Percentiles rank a stretch among this genome's conserved stretches.
These are phyloP conservation scores for Punctoribates punctum DNA, from an alignment of 2,888 invertebrate genomes.

Conservation along the genomic window DNA sequence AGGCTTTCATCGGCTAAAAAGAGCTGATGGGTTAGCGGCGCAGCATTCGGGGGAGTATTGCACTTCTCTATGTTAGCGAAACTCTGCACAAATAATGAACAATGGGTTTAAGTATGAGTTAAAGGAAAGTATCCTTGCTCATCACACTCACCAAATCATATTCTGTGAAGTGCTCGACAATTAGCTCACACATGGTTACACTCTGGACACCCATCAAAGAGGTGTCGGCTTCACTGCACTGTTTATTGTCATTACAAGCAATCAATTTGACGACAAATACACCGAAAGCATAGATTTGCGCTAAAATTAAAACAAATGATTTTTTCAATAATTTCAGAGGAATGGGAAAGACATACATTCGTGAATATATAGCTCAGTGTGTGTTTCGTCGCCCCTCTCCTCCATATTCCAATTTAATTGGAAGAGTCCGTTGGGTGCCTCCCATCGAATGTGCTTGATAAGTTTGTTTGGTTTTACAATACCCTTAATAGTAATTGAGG, in stretches of 20 bases:
- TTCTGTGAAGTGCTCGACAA: slow-evolving; percentile 45
- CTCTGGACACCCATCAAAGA: slow-evolving; percentile 47
- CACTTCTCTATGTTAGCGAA: slow-evolving; percentile 45
- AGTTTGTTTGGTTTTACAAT: slow-evolving; percentile 11
- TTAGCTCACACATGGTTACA: slow-evolving; percentile 45
- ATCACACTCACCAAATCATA: slow-evolving; percentile 47
- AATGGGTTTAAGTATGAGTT: not conserved
- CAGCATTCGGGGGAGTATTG: slow-evolving; percentile 46
- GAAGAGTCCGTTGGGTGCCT: slow-evolving; percentile 42
- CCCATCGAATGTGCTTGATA: slow-evolving; percentile 45
- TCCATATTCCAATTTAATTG: slow-evolving; percentile 40
- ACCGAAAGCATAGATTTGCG: slow-evolving; percentile 46
- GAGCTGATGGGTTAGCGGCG: slow-evolving; percentile 48
- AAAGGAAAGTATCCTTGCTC: not conserved
- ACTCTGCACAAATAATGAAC: slow-evolving; percentile 38
- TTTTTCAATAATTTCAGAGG: no score
- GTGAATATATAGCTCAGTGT: slow-evolving; percentile 39
- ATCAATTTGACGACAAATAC: slow-evolving; percentile 46
- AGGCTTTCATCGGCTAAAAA: slow-evolving; percentile 40
- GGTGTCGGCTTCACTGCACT: slow-evolving; percentile 46
- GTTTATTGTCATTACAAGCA: slow-evolving; percentile 45
- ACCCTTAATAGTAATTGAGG: slow-evolving; percentile 34
- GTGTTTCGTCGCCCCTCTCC: slow-evolving; percentile 12
- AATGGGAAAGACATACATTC: slow-evolving; percentile 32
- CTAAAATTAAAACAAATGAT: slow-evolving; percentile 5